Evolutionary conservation across 2,797 vertebrate species (phyloP).

Genomic region (Linurgus olivaceus): DNA sequence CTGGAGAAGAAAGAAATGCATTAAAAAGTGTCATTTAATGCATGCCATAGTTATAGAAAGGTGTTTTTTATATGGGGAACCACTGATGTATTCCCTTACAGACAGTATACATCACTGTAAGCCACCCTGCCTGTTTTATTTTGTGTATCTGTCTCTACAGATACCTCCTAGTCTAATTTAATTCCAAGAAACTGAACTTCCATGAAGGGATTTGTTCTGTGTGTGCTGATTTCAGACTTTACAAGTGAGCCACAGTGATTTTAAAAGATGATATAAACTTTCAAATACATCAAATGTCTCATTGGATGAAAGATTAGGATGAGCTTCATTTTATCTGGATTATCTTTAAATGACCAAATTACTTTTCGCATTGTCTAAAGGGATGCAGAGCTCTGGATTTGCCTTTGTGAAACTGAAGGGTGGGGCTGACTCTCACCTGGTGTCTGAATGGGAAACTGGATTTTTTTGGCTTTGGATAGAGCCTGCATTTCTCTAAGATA

Average conservation of each 20-base stretch:
- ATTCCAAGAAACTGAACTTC: neutral
- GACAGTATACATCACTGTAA: neutral
- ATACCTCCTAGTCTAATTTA: neutral
- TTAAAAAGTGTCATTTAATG: conserved; percentile 41
- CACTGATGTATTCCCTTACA: neutral
- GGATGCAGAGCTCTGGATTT: neutral
- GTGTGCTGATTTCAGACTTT: neutral
- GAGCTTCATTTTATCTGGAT: neutral
- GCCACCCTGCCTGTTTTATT: neutral
- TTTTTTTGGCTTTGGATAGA: neutral
- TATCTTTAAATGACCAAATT: neutral
- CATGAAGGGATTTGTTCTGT: neutral
- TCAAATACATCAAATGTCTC: neutral
- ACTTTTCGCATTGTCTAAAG: neutral
- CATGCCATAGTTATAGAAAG: neutral
- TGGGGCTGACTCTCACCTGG: neutral
- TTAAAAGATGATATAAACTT: neutral
- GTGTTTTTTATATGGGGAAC: neutral
- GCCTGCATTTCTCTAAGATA: neutral
- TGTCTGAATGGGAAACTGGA: neutral
- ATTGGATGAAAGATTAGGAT: neutral
- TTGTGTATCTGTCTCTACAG: neutral
- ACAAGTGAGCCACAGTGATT: neutral
- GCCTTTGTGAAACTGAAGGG: neutral
- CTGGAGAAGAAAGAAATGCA: neutral